phyloP scores from a whole-genome alignment of 1,140 invertebrate genomes.

The Sinonovacula constricta region DNA sequence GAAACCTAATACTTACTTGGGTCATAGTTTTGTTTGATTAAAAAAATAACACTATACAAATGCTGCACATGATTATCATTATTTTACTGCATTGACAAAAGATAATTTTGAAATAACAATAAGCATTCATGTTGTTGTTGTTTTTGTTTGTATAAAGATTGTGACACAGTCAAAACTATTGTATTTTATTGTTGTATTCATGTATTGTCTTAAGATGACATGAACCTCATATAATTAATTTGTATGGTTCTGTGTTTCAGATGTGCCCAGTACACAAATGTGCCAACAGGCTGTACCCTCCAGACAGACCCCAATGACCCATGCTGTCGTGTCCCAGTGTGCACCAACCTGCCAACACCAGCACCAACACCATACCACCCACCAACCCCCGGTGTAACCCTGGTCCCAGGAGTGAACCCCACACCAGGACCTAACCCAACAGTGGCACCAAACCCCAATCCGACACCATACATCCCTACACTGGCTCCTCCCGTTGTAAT shows the following conservation, averaged over 20 bases:
- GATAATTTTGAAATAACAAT: too few species aligned
- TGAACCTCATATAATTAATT: too few species aligned
- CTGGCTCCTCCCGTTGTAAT: conserved; percentile 49
- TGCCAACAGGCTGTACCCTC: conserved; percentile 59
- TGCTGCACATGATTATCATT: too few species aligned
- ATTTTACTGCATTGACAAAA: too few species aligned
- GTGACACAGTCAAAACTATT: too few species aligned
- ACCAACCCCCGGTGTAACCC: conserved; percentile 26
- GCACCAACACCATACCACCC: conserved; percentile 39
- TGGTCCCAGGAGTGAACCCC: conserved; percentile 31
- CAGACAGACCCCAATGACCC: conserved; percentile 64
- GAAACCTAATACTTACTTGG: too few species aligned
- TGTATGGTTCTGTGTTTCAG: conserved; percentile 28
- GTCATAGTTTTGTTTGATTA: neutral
- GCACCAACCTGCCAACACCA: conserved; percentile 43
- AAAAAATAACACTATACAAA: neutral
- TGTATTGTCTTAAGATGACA: too few species aligned
- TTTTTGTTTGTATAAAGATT: too few species aligned
- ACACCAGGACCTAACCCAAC: conserved; percentile 24
- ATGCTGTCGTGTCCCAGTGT: conserved; percentile 64
- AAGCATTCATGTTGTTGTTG: too few species aligned
- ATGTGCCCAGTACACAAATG: conserved; percentile 59
- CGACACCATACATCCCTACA: conserved; percentile 38
- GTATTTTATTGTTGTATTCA: too few species aligned
- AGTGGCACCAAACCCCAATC: conserved; percentile 18